Evolutionary conservation across 2,113 vertebrate species (phyloP).

Genomic region (Aegotheles bennettii): DNA sequence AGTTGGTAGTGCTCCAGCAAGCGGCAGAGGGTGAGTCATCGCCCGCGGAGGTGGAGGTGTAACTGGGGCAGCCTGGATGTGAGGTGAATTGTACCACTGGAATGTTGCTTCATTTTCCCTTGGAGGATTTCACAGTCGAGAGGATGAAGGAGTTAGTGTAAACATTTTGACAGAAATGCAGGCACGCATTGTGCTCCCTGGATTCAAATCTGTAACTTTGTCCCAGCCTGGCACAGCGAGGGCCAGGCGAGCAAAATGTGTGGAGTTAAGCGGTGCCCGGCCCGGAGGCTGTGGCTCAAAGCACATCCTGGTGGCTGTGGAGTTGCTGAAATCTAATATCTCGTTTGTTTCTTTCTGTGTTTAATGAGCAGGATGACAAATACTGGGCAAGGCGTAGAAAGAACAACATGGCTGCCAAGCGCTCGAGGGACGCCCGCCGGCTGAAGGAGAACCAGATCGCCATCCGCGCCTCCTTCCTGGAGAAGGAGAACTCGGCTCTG

Average conservation of each 20-base stretch:
- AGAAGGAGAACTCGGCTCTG: conserved; percentile 95
- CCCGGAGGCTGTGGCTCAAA: accelerated
- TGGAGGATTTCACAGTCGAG: background rate
- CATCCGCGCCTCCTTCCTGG: conserved; percentile 93
- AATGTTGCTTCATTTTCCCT: background rate
- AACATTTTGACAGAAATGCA: background rate
- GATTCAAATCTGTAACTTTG: accelerated
- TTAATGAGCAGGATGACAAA: conserved; percentile 90
- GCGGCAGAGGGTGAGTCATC: background rate
- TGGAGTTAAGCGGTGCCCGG: accelerated
- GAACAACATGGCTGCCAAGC: conserved; percentile 98
- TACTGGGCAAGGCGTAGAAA: conserved; percentile 98
- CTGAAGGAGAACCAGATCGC: conserved; percentile 99
- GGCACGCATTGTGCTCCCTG: background rate
- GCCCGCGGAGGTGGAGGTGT: background rate
- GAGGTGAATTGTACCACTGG: background rate
- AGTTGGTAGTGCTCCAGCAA: background rate
- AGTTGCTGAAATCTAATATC: conserved; percentile 65
- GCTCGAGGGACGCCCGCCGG: conserved; percentile 91
- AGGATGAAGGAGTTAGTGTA: background rate
- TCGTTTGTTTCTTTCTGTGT: conserved; percentile 50
- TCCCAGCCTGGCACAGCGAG: background rate
- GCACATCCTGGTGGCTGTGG: background rate
- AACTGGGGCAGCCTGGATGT: background rate
- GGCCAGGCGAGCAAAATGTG: accelerated